Evolutionary conservation across 2,797 vertebrate genomes (phyloP).

Genomic region (Onychomys leucogaster): DNA sequence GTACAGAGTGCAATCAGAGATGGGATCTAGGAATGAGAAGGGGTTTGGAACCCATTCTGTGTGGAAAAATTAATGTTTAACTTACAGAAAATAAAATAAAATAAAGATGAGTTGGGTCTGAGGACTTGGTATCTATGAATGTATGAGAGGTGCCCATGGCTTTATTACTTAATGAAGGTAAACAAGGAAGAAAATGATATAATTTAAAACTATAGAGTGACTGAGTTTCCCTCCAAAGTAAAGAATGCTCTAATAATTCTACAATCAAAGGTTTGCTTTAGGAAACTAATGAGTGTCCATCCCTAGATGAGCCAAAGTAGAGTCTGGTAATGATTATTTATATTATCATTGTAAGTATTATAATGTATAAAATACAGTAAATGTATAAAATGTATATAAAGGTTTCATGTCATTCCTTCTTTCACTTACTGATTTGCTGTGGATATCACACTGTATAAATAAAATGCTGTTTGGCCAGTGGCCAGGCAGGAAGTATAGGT

Average conservation of each 20-base stretch:
- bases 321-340: background rate
- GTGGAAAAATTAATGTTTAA: background rate
- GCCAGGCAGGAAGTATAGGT: too few relatives aligned
- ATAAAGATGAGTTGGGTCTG: background rate
- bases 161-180: background rate
- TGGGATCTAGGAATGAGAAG: background rate
- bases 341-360: too few relatives aligned
- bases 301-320: background rate
- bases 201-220: background rate
- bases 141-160: background rate
- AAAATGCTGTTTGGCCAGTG: too few relatives aligned
- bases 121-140: background rate
- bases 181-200: background rate
- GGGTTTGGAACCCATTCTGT: background rate
- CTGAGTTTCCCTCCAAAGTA: slow-evolving; percentile 2
- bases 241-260: background rate
- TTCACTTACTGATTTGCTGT: background rate
- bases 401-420: background rate
- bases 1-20: background rate
- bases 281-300: background rate
- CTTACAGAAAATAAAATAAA: background rate
- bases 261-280: background rate
- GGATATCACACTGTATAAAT: too few relatives aligned
- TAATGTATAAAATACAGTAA: too few relatives aligned
- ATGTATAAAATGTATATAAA: too few relatives aligned